phyloP scores from a whole-genome alignment of 2,888 invertebrate genomes.

The Perizoma affinitatum region DNA sequence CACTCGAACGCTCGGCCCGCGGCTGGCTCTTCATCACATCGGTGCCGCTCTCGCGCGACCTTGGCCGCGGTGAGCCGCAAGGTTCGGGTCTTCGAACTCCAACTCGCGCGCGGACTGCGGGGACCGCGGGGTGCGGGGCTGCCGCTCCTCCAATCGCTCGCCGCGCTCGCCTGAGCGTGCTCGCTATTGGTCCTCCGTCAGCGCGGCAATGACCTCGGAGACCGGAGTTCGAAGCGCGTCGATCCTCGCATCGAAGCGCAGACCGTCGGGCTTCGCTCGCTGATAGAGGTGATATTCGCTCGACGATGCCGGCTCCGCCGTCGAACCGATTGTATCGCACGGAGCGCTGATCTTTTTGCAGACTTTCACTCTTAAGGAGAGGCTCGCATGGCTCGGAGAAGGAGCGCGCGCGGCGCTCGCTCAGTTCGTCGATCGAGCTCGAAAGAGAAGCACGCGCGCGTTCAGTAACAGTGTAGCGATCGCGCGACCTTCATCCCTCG shows the following conservation, averaged over 20 bases:
- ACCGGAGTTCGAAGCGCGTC: constrained; percentile 91
- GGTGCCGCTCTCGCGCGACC: constrained; percentile 85
- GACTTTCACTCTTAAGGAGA: constrained; percentile 84
- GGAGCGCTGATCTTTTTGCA: constrained; percentile 82
- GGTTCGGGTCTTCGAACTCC: constrained; percentile 92
- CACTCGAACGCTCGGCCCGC: constrained; percentile 62
- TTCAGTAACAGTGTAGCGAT: constrained; percentile 57
- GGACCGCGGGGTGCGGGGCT: constrained; percentile 70
- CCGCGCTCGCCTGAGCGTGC: constrained; percentile 76
- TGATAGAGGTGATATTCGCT: constrained; percentile 81
- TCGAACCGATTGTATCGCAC: constrained; percentile 81
- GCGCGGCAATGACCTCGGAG: constrained; percentile 93
- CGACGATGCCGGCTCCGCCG: constrained; percentile 59
- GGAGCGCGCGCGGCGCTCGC: constrained; percentile 75
- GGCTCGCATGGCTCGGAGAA: constrained; percentile 68
- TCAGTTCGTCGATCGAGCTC: constrained; percentile 85
- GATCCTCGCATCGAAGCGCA: constrained; percentile 85
- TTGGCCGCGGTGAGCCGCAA: constrained; percentile 94
- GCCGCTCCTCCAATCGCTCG: constrained; percentile 73
- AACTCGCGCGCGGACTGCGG: constrained; percentile 55
- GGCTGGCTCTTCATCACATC: constrained; percentile 69
- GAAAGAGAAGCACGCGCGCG: constrained; percentile 78
- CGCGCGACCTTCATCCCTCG: constrained; percentile 79
- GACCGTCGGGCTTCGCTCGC: constrained; percentile 79
- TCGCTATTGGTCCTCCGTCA: constrained; percentile 76